Conservation (phyloP, 2,888 invertebrate species). For the Amiota minor region DNA sequence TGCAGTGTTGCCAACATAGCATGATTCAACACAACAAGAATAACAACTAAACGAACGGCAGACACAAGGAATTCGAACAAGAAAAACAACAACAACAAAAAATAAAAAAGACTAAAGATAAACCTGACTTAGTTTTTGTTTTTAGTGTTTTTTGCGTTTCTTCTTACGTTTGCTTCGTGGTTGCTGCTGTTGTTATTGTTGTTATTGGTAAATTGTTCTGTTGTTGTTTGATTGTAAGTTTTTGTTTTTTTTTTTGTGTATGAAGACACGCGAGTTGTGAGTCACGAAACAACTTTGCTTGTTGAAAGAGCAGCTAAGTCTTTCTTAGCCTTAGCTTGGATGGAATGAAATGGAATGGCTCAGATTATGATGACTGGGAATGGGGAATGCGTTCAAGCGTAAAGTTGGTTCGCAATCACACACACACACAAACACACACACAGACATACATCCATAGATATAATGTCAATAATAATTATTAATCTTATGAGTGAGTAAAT, state of each 20-base stretch:
- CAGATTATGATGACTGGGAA: too few relatives aligned
- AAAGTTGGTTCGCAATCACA: too few relatives aligned
- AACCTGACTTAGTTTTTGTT: slow-evolving; percentile 65
- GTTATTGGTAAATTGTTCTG: slow-evolving; percentile 52
- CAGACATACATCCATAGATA: too few relatives aligned
- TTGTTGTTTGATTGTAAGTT: slow-evolving; percentile 54
- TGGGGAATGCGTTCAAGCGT: slow-evolving; percentile 8
- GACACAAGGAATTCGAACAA: neutral
- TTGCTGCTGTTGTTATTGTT: slow-evolving; percentile 43
- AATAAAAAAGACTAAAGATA: slow-evolving; percentile 25
- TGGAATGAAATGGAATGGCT: too few relatives aligned
- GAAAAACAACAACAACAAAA: neutral
- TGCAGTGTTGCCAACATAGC: slow-evolving; percentile 66
- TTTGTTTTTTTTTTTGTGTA: slow-evolving; percentile 16
- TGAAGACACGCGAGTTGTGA: slow-evolving; percentile 65
- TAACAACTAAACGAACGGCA: too few relatives aligned
- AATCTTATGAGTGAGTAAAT: too few relatives aligned
- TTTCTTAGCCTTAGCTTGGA: too few relatives aligned
- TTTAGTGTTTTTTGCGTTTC: slow-evolving; percentile 45
- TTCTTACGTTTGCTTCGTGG: slow-evolving; percentile 33
- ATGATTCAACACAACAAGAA: neutral
- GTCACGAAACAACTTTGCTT: slow-evolving; percentile 65
- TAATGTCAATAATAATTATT: too few relatives aligned
- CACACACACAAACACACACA: too few relatives aligned
- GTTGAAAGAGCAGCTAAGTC: neutral